Base-by-base conservation (phyloP, 2,888 invertebrate genomes). In the Machimus atricapillus region DNA sequence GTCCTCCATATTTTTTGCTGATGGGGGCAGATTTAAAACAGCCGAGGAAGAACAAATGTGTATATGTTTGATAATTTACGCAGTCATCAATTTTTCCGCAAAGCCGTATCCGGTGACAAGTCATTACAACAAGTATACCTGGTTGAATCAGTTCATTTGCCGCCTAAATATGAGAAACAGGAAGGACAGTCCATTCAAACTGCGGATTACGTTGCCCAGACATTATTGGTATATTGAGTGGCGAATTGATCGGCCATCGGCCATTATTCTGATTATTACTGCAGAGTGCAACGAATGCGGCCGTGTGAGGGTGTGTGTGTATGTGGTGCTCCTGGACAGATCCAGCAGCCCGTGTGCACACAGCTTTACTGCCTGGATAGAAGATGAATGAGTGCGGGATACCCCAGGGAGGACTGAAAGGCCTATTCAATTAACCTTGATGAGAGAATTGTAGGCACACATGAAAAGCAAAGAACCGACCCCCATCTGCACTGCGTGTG, bases 191-290 rank as follows among this genome's bases (percentile, higher is more conserved):
- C 85, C 78, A 87, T 88, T 86, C 78, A 88, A 87, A 87, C 73
- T 85, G 85, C 40, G 86, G 85, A 88, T 87, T 87, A 88, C 88
- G 37, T 37, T 85, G 79, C 79, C 81, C 87, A 82, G 81, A 83
- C 87, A 87, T 88, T 88, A 88, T 87, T 85, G 81, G 88, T 88
- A 87, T 86, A 87, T 87, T 87, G 87, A 88, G 87, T 87, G 87
- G 87, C 81, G 87, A 87, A 88, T 88, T 88, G 88, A 88, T 88
- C 86, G 86, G 83, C 88, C 78, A 88, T 88, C 86, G 86, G 87
- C 85, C 88, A 88, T 88, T 88, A 88, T 88, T 88, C 87, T 87
- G 88, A 88, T 88, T 87, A 88, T 88, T 88, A 87, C 88, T 87
- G 88, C 87, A 88, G 74, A 74, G 85, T 85, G 85, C 85, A 85